Evolutionary conservation across 37 sponge, comb jelly and placozoan species (phyloP).

Genomic region (Chondrosia reniformis): DNA sequence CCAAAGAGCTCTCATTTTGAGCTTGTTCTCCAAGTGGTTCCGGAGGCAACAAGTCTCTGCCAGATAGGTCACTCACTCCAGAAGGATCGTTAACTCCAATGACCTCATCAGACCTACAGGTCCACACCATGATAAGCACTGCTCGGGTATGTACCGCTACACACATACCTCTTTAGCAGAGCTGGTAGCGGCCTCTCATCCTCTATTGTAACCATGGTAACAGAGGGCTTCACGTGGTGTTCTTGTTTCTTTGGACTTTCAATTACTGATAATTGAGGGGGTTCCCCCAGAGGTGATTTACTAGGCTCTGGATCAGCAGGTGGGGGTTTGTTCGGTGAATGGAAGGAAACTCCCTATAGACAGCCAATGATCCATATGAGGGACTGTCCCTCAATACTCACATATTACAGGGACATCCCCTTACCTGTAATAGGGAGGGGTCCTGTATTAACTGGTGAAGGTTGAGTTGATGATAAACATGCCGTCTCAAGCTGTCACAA

Average conservation of each 20-base stretch:
- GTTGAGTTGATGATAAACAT: conserved; percentile 28
- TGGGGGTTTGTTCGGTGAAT: too few relatives aligned
- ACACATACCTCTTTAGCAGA: conserved; percentile 36
- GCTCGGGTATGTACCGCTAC: too few relatives aligned
- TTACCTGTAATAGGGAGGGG: not conserved
- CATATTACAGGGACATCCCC: too few relatives aligned
- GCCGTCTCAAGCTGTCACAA: conserved; percentile 18
- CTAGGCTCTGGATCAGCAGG: too few relatives aligned
- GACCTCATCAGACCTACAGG: not conserved
- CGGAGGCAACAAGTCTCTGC: not conserved
- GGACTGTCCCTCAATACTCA: too few relatives aligned
- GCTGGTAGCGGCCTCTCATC: conserved; percentile 57
- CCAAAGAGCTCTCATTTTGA: conserved; percentile 27
- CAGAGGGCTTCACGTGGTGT: too few relatives aligned
- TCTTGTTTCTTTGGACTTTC: too few relatives aligned
- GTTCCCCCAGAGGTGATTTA: too few relatives aligned
- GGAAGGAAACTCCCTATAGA: too few relatives aligned
- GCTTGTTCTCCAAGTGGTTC: conserved; percentile 42
- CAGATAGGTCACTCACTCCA: not conserved
- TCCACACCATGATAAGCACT: not conserved
- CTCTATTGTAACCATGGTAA: too few relatives aligned
- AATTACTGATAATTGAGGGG: too few relatives aligned
- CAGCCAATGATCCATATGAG: too few relatives aligned
- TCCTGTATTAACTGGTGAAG: conserved; percentile 23
- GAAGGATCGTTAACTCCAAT: not conserved